These are phyloP conservation scores for Batillaria attramentaria DNA, from an alignment of 1,140 invertebrate genomes.

Conservation along the genomic window DNA sequence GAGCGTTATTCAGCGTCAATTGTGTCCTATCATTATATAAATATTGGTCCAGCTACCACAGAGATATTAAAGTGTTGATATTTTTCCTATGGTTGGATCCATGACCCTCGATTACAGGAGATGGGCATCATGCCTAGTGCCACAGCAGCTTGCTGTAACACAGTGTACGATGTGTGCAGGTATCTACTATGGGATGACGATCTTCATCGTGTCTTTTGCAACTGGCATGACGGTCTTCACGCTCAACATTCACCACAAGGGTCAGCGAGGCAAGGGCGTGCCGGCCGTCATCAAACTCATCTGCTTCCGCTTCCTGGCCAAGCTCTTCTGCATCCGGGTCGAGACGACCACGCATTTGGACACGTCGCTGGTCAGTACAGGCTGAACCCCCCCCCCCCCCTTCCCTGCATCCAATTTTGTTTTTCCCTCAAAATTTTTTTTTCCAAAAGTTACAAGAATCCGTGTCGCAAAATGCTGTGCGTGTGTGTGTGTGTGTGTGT, in stretches of 20 bases:
- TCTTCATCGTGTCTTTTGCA: slow-evolving; percentile 90
- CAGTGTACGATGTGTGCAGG: slow-evolving; percentile 78
- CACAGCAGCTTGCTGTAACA: too few species aligned
- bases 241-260: slow-evolving; percentile 89
- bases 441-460: not conserved
- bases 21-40: too few species aligned
- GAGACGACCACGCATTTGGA: slow-evolving; percentile 46
- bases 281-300: slow-evolving; percentile 80
- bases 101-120: too few species aligned
- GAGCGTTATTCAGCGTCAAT: too few species aligned
- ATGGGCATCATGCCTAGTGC: too few species aligned
- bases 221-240: slow-evolving; percentile 83
- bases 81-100: too few species aligned
- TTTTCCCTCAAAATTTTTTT: not conserved
- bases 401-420: not conserved
- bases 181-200: slow-evolving; percentile 92
- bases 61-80: too few species aligned
- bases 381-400: not conserved
- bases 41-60: too few species aligned
- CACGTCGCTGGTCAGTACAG: slow-evolving; percentile 13
- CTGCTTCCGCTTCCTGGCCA: slow-evolving; percentile 76
- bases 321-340: slow-evolving; percentile 74
- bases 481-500: not conserved
- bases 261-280: slow-evolving; percentile 84
- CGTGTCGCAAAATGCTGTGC: not conserved